Conservation (phyloP, 2,797 vertebrate species). For the Cossypha caffra region DNA sequence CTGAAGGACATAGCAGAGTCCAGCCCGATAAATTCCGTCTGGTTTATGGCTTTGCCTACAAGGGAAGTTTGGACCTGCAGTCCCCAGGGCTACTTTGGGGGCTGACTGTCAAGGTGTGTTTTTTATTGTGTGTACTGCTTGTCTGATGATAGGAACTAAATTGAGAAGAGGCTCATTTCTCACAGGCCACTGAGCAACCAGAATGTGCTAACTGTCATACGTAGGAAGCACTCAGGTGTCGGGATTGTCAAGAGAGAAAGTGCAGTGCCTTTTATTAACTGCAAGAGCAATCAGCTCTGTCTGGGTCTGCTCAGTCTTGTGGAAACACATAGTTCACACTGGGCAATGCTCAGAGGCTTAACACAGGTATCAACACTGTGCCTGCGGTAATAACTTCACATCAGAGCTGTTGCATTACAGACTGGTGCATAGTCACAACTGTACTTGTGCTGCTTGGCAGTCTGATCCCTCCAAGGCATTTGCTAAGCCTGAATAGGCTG, state of each 20-base stretch:
- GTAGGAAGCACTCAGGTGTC: slow-evolving; percentile 67
- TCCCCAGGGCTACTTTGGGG: slow-evolving; percentile 58
- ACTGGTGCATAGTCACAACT: slow-evolving; percentile 7
- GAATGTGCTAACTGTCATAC: slow-evolving; percentile 71
- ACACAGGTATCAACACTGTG: slow-evolving; percentile 59
- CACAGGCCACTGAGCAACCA: slow-evolving; percentile 67
- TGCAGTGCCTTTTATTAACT: slow-evolving; percentile 67
- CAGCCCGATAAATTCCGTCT: not conserved
- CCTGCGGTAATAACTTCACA: slow-evolving; percentile 44
- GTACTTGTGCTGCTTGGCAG: not conserved
- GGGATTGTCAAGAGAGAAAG: slow-evolving; percentile 68
- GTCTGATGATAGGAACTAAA: slow-evolving; percentile 70
- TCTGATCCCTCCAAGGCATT: not conserved
- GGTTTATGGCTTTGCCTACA: not conserved
- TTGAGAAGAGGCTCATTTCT: slow-evolving; percentile 70
- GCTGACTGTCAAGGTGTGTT: slow-evolving; percentile 59
- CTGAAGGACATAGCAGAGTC: not conserved
- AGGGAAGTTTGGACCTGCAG: slow-evolving; percentile 22
- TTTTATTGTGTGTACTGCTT: slow-evolving; percentile 58
- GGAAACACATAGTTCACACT: slow-evolving; percentile 69
- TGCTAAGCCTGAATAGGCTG: not conserved
- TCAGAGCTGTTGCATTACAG: slow-evolving; percentile 33
- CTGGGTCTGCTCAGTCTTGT: slow-evolving; percentile 71
- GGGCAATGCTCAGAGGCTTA: slow-evolving; percentile 60
- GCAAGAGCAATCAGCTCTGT: slow-evolving; percentile 70